Base-by-base conservation (phyloP, 2,797 vertebrate genomes). In the Danio albolineatus region DNA sequence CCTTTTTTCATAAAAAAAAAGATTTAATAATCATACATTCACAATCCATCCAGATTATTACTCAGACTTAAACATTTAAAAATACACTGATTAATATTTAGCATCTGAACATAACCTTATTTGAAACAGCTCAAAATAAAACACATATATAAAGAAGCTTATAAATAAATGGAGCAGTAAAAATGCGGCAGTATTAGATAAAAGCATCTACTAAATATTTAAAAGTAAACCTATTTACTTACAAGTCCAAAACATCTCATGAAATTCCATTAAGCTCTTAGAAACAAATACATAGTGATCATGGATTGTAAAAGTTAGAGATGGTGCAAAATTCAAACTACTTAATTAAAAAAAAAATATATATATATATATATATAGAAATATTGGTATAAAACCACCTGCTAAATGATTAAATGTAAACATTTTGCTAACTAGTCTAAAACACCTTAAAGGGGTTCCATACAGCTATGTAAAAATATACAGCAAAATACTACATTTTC, bases 81-180 rank as follows among this genome's bases (percentile, higher is more conserved):
- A 73, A 48, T 6, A 60, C 21, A 73, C 56, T 4, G 6, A 16
- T 46, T 60, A 44, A 72, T 71, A 43, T 56, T 56, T 51, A 17
- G 60, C 56, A 38, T n/a, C 28, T 17, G 16, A 60, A 17, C 56
- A 60, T 4, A 38, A 60, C 16, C 28, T 73, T 41, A n/a, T 21
- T 38, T 60, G 3, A 21, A 12, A 53, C 36, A 56, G 38, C 51
- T 56, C 69, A 71, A 54, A 60, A 56, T 9, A 48, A 28, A 28
- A 51, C 16, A 46, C 59, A n/a, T 10, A 39, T 36, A 16, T 48
- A 8, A 46, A 61, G 41, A n/a, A 73, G 60, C 56, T 43, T 46
- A 3, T 43, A 0, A 54, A 17, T 39, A 9, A 36, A 28, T n/a
- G 28, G 3, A 28, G 28, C 28, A 28, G 1, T 28, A 28, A 28